Conservation (phyloP, 2,888 invertebrate species). For the Tiphia femorata region DNA sequence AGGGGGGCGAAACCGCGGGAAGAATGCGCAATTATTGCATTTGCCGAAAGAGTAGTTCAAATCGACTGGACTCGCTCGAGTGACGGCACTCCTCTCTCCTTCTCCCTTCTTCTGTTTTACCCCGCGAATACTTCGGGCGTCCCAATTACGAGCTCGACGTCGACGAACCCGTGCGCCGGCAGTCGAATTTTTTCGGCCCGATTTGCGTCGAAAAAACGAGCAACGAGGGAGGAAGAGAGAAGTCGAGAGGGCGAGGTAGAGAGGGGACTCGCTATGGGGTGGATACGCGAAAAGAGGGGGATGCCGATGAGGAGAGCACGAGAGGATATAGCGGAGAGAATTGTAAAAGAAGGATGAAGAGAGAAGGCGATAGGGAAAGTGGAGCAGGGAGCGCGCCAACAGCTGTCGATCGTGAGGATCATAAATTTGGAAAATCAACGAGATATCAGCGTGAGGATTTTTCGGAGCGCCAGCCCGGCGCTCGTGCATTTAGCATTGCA, state of each 20-base stretch:
- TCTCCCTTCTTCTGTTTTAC: constrained; percentile 14
- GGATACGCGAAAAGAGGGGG: neutral
- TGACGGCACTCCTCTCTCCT: neutral
- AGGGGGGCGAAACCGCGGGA: neutral
- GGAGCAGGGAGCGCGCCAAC: constrained; percentile 26
- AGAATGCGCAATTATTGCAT: constrained; percentile 32
- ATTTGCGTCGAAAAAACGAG: constrained; percentile 7
- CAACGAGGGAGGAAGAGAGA: neutral
- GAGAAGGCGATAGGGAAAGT: neutral
- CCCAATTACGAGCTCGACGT: neutral
- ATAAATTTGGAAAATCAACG: constrained; percentile 9
- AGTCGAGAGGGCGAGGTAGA: no score
- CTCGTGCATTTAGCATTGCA: no score
- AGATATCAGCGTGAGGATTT: no score
- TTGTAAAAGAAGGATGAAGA: neutral
- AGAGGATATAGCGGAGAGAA: neutral
- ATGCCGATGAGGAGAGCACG: neutral
- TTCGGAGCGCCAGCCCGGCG: no score
- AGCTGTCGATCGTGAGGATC: constrained; percentile 24
- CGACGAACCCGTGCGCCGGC: neutral
- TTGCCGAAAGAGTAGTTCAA: constrained; percentile 8
- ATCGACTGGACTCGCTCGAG: neutral
- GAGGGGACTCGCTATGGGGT: no score
- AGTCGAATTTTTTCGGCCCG: constrained; percentile 31
- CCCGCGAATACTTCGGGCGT: constrained; percentile 22